Evolutionary conservation across 2,797 vertebrate genomes (phyloP).

Genomic region (Coregonus suidteri): DNA sequence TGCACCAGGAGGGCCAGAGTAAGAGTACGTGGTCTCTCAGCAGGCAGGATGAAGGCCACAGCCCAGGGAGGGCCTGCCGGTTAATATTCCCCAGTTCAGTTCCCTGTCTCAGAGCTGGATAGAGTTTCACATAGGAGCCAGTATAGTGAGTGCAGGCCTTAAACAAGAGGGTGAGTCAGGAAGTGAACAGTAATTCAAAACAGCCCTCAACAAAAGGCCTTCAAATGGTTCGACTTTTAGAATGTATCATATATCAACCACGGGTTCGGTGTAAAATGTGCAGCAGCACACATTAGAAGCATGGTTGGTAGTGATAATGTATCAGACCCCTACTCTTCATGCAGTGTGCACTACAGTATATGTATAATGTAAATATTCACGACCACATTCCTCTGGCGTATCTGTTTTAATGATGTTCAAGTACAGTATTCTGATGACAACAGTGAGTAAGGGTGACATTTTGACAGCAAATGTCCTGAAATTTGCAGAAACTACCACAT

Average conservation of each 20-base stretch:
- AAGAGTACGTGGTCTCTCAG: constrained; percentile 19
- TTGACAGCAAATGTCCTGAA: not conserved
- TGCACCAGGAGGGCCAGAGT: constrained; percentile 37
- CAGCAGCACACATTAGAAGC: not conserved
- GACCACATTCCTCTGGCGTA: not conserved
- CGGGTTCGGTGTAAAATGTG: not conserved
- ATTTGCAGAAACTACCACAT: not conserved
- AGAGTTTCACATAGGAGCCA: constrained; percentile 61
- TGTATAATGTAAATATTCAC: not conserved
- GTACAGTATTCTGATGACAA: not conserved
- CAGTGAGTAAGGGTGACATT: not conserved
- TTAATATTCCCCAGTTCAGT: constrained; percentile 34
- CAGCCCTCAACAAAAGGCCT: constrained; percentile 59
- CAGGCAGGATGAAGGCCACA: constrained; percentile 32
- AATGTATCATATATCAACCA: not conserved
- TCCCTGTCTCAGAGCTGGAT: constrained; percentile 48
- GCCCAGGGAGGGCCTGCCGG: constrained; percentile 45
- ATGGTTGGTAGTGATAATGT: not conserved
- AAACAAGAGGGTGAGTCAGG: constrained; percentile 60
- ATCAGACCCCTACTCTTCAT: not conserved
- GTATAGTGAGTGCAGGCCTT: constrained; percentile 32
- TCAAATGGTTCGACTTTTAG: constrained; percentile 49
- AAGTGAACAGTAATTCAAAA: constrained; percentile 74
- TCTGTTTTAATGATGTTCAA: not conserved
- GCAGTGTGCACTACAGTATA: not conserved